A percentile compares a stretch with the other conserved stretches of the same genome.
These are phyloP conservation scores for Aegithalos caudatus DNA, from an alignment of 2,113 vertebrate genomes.

Conservation along the genomic window DNA sequence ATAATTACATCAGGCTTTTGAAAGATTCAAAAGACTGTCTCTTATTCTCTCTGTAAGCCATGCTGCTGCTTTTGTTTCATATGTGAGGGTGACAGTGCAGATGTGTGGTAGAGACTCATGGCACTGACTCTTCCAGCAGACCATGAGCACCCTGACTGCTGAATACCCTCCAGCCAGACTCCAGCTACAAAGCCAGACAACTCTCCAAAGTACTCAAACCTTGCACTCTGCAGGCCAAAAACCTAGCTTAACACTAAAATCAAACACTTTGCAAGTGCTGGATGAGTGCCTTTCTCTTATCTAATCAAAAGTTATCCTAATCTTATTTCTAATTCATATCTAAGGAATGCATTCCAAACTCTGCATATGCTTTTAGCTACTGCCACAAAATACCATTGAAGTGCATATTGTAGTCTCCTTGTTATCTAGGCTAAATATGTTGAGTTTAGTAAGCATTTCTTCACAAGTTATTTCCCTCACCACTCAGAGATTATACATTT, in stretches of 20 bases:
- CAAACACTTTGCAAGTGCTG: not conserved
- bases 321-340: slow-evolving; percentile 48
- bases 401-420: not conserved
- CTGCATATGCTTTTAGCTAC: not conserved
- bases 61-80: not conserved
- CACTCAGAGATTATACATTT: slow-evolving; percentile 28
- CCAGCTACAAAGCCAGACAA: slow-evolving; percentile 3
- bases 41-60: not conserved
- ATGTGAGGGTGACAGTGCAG: not conserved
- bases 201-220: not conserved
- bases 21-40: not conserved
- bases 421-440: slow-evolving; percentile 38
- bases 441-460: slow-evolving; percentile 21
- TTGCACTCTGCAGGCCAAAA: not conserved
- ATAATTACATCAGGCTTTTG: not conserved
- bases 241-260: not conserved
- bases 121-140: not conserved
- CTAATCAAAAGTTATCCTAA: slow-evolving; percentile 37
- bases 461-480: not conserved
- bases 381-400: slow-evolving; percentile 12
- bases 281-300: not conserved
- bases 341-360: slow-evolving; percentile 49
- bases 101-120: not conserved
- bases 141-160: not conserved
- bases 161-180: not conserved